Conservation (phyloP, 2,797 vertebrate genomes). For the Valencia hispanica region DNA sequence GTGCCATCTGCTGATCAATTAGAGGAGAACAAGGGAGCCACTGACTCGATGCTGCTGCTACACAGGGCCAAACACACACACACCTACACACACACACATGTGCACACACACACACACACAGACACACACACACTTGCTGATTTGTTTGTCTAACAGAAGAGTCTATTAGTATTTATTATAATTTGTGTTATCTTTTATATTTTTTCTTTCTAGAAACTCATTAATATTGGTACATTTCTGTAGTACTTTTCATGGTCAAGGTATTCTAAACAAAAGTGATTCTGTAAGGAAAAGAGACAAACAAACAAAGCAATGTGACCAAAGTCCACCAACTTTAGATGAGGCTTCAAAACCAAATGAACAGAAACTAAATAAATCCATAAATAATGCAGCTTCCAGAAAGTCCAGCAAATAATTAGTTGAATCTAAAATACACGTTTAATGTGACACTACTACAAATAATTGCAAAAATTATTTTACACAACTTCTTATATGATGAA, state of each 20-base stretch:
- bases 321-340: not conserved
- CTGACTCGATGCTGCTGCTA: slow-evolving; percentile 58
- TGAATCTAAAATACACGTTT: too few species aligned
- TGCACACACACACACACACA: slow-evolving; percentile 19
- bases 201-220: not conserved
- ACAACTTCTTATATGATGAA: too few species aligned
- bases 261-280: not conserved
- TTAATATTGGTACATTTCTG: not conserved
- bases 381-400: not conserved
- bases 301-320: not conserved
- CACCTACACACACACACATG: slow-evolving; percentile 9
- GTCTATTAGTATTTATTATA: not conserved
- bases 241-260: not conserved
- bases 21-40: slow-evolving; percentile 79
- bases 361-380: not conserved
- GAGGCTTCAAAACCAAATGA: not conserved
- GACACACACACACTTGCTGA: not conserved
- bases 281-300: not conserved
- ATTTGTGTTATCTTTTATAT: not conserved
- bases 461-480: too few species aligned
- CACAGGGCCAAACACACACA: slow-evolving; percentile 29
- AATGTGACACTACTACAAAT: too few species aligned
- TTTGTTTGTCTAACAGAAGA: not conserved
- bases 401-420: too few species aligned
- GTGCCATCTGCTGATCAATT: slow-evolving; percentile 85